Conservation (phyloP, 1,140 invertebrate genomes). For the Trinorchestia longiramus region DNA sequence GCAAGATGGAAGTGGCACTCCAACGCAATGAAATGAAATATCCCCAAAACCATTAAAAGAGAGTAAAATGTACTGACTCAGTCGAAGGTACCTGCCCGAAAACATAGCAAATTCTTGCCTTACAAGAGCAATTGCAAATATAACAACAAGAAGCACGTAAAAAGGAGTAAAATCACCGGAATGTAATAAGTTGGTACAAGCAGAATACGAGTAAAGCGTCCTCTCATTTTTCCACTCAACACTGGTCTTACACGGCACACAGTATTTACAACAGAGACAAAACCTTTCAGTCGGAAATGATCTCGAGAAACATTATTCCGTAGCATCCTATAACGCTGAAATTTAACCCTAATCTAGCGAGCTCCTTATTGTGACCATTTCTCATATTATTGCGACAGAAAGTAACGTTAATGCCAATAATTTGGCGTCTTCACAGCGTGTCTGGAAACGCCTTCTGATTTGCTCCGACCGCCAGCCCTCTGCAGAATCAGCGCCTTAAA, state of each 20-base stretch:
- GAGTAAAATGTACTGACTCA: not conserved
- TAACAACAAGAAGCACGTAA: not conserved
- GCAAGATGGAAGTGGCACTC: not conserved
- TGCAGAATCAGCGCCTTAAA: not conserved
- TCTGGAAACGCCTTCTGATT: not conserved
- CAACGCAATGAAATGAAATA: not conserved
- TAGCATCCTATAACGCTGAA: slow-evolving; percentile 46
- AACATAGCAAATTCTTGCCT: not conserved
- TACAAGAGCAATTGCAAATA: not conserved
- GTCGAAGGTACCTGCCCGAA: not conserved
- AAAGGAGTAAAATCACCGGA: slow-evolving; percentile 4
- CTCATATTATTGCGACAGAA: slow-evolving; percentile 49
- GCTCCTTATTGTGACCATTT: slow-evolving; percentile 49
- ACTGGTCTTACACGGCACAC: slow-evolving; percentile 32
- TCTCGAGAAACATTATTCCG: slow-evolving; percentile 34
- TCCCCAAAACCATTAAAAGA: not conserved
- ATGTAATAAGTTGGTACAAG: slow-evolving; percentile 23
- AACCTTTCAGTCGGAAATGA: slow-evolving; percentile 1
- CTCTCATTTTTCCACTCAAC: slow-evolving; percentile 37
- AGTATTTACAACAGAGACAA: slow-evolving; percentile 42
- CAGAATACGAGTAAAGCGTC: slow-evolving; percentile 39
- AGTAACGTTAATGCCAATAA: slow-evolving; percentile 49
- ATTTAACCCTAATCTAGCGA: slow-evolving; percentile 23
- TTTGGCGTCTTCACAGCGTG: not conserved
- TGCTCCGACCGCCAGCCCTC: not conserved